Evolutionary conservation across 1,140 invertebrate species (phyloP).

Genomic region (Branchinecta lynchi): DNA sequence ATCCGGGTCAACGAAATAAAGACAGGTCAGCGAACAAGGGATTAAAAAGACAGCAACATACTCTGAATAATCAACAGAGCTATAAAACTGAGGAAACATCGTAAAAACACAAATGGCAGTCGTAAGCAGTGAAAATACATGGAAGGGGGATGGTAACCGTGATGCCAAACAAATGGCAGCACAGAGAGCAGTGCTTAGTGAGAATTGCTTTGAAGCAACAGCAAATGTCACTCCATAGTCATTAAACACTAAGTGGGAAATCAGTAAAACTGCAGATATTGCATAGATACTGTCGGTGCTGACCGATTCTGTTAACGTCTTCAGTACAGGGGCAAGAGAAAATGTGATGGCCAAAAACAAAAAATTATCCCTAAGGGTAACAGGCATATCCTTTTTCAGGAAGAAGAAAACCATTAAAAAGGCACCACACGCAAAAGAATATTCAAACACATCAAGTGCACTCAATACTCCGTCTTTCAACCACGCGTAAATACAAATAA

Average conservation of each 20-base stretch:
- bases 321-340: conserved; percentile 72
- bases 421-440: conserved; percentile 3
- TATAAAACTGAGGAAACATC: conserved; percentile 46
- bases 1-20: conserved; percentile 43
- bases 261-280: conserved; percentile 68
- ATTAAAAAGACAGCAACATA: conserved; percentile 38
- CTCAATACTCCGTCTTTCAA: conserved; percentile 19
- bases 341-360: conserved; percentile 70
- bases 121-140: conserved; percentile 73
- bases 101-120: conserved; percentile 75
- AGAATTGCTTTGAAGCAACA: conserved; percentile 60
- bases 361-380: conserved; percentile 22
- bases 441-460: conserved; percentile 13
- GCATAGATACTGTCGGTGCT: conserved; percentile 94
- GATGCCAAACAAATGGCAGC: conserved; percentile 86
- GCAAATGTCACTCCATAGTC: conserved; percentile 74
- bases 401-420: conserved; percentile 23
- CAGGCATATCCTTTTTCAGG: conserved; percentile 27
- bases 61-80: conserved; percentile 28
- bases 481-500: conserved; percentile 22
- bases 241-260: conserved; percentile 73
- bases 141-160: conserved; percentile 57
- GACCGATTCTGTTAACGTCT: conserved; percentile 84
- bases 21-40: conserved; percentile 39
- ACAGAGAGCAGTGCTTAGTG: conserved; percentile 77